phyloP scores from a whole-genome alignment of 2,797 vertebrate genomes.

The Cercopithecus neglectus region DNA sequence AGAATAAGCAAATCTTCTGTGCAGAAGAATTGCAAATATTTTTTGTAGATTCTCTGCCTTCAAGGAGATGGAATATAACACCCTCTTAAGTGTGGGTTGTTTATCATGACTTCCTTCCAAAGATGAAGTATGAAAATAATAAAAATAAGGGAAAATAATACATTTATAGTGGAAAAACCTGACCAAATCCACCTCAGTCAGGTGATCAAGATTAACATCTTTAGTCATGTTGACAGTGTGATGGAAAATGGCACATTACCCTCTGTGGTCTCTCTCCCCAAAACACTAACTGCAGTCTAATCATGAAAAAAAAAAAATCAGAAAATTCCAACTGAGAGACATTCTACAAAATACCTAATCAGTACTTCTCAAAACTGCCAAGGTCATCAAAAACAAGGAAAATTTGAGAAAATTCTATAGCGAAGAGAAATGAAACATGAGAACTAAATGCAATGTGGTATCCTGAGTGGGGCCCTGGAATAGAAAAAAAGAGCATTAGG shows the following conservation, averaged over 20 bases:
- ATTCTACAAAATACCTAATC: background rate
- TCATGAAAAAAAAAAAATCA: background rate
- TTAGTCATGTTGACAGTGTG: background rate
- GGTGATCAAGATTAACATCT: background rate
- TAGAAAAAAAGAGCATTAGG: background rate
- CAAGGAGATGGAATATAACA: background rate
- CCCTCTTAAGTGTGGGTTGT: background rate
- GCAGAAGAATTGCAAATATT: slow-evolving; percentile 27
- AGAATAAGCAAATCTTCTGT: background rate
- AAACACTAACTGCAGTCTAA: background rate
- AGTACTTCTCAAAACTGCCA: background rate
- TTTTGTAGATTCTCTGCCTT: background rate
- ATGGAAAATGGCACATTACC: background rate
- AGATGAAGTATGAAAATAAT: background rate
- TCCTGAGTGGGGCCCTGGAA: background rate
- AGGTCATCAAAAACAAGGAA: slow-evolving; percentile 18
- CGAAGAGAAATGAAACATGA: background rate
- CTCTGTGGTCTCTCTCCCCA: background rate
- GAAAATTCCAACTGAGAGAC: background rate
- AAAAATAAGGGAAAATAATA: background rate
- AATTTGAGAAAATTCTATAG: background rate
- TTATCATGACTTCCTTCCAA: background rate
- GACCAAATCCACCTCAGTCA: background rate
- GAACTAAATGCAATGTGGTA: background rate
- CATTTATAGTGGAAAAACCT: background rate